Conservation (phyloP, 2,888 invertebrate genomes). For the Pelosia muscerda region DNA sequence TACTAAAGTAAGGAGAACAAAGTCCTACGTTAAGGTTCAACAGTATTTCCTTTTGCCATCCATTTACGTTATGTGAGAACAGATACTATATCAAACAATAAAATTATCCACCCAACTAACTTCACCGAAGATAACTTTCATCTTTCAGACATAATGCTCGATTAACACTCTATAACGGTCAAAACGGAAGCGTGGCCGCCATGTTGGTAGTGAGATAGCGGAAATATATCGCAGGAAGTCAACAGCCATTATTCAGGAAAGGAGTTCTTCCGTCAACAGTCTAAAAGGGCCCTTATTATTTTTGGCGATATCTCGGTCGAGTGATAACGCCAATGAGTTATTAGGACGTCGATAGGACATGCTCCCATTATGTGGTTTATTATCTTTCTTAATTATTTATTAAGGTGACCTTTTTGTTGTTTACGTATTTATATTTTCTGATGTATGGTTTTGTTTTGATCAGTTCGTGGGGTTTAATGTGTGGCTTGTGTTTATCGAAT, state of each 20-base stretch:
- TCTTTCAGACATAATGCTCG: conserved; percentile 81
- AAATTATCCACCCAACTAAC: conserved; percentile 64
- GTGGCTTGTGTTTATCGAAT: neutral
- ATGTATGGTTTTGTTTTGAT: neutral
- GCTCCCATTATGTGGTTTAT: conserved; percentile 22
- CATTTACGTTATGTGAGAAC: neutral
- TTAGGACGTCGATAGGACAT: conserved; percentile 35
- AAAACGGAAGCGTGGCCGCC: conserved; percentile 81
- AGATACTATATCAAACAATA: conserved; percentile 4
- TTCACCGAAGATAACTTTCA: conserved; percentile 76
- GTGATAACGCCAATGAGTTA: conserved; percentile 47
- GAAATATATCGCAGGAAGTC: conserved; percentile 85
- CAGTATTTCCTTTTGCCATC: neutral
- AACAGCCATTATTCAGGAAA: conserved; percentile 83
- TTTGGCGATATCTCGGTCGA: conserved; percentile 51
- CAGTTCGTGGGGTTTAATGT: neutral
- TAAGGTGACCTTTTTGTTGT: neutral
- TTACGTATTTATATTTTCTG: neutral
- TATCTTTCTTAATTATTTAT: conserved; percentile 32
- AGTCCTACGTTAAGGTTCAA: too few relatives aligned
- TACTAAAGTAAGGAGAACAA: too few relatives aligned
- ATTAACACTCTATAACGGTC: conserved; percentile 86
- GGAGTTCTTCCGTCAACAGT: conserved; percentile 79
- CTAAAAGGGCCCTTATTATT: conserved; percentile 79
- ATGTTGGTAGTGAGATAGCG: conserved; percentile 83